phyloP scores from a whole-genome alignment of 35 echinoderm and acorn worm genomes.

The Apostichopus parvimensis region DNA sequence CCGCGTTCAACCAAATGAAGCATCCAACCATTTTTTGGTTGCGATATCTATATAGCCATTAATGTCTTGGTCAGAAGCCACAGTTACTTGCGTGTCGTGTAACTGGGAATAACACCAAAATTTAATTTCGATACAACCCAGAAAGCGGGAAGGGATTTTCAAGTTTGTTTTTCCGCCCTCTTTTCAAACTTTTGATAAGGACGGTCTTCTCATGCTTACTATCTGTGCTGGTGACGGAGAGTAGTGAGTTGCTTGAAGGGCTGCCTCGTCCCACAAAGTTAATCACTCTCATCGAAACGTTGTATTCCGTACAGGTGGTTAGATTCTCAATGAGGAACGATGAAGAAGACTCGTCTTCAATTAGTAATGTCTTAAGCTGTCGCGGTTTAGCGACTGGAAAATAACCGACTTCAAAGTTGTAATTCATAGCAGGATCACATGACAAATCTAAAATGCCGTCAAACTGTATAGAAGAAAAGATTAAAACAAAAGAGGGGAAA shows the following conservation, averaged over 20 bases:
- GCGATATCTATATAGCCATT: too few species aligned
- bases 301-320: not conserved
- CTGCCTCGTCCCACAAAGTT: not conserved
- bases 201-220: not conserved
- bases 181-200: too few species aligned
- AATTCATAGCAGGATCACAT: not conserved
- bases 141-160: too few species aligned
- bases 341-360: slow-evolving; percentile 1
- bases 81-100: too few species aligned
- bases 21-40: too few species aligned
- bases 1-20: too few species aligned
- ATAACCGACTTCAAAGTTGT: slow-evolving; percentile 10
- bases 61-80: too few species aligned
- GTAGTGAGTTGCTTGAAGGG: not conserved
- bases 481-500: too few species aligned
- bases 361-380: not conserved
- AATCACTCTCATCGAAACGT: not conserved
- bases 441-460: not conserved
- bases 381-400: not conserved
- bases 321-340: not conserved
- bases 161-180: too few species aligned
- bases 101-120: too few species aligned
- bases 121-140: too few species aligned
- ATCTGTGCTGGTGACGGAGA: not conserved
- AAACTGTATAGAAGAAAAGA: not conserved